Base-by-base conservation (phyloP, 2,797 vertebrate species). In the Gambusia yucatana region DNA sequence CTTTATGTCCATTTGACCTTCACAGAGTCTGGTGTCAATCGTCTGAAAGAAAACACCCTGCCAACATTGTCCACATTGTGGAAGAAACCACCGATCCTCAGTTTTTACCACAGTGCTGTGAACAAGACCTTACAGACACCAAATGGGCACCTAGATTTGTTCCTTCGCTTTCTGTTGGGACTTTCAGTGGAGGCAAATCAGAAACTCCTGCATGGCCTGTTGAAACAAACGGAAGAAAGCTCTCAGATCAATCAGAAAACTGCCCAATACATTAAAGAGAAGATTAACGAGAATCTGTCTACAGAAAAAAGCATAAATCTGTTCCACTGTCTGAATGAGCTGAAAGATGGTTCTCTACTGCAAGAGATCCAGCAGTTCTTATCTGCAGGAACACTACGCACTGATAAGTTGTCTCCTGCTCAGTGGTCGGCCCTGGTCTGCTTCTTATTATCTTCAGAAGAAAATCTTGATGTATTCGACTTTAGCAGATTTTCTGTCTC, bases 1-100 rank as follows among this genome's bases (percentile, higher is more conserved):
- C 52, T 86, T 52, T 59, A 83, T 76, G 78, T 83, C 25, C 77
- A 78, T 63, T 43, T 80, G 28, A 59, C 67, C 30, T 75, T 71
- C 25, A 57, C 25, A 3, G 55, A 22, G 5, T 28, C 2, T 30
- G 72, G 72, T 14, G 50, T 43, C 72, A 74, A 74, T 52, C 8
- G 17, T 39, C 20, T 74, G 36, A 43, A 41, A 55, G 50, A 74
- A n/a, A 74, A 28, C 17, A 25, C 13, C 0, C 36, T 25, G 1
- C 36, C 48, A 39, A 43, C 2, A 39, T 28, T 55, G 11, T 22
- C 72, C 48, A 7, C 2, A n/a, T 70, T 44, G 39, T 57, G 57
- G 6, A 55, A 4, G 7, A 74, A 74, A 43, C 50, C 50, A 39
- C 20, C 8, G 0, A 16, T 57, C 0, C 14, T 3, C 3, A 28